A percentile compares a stretch with the other conserved stretches of the same genome.
These are phyloP conservation scores for Colossoma macropomum DNA, from an alignment of 2,113 vertebrate genomes.

Conservation along the genomic window DNA sequence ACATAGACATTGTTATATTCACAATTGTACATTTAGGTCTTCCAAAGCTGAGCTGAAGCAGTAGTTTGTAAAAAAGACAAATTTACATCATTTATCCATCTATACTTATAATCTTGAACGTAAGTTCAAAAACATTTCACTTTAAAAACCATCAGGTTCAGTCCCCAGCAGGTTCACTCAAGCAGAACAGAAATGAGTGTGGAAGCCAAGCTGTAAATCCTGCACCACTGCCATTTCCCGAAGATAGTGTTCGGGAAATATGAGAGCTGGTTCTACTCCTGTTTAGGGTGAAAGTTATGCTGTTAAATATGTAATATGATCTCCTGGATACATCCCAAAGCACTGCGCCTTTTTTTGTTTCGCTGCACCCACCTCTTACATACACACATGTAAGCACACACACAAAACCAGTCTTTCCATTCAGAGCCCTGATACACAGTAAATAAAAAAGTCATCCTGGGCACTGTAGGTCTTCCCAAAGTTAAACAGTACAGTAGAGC, in stretches of 20 bases:
- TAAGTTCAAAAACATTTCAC: too few relatives aligned
- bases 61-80: too few relatives aligned
- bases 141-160: too few relatives aligned
- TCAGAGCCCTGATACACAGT: slow-evolving; percentile 42
- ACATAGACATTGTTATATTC: not conserved
- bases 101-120: too few relatives aligned
- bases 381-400: slow-evolving; percentile 6
- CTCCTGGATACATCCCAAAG: not conserved
- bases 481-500: not conserved
- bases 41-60: slow-evolving; percentile 1
- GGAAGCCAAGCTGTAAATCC: not conserved
- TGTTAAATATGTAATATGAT: not conserved
- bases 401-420: slow-evolving; percentile 42
- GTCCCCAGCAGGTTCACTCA: not conserved
- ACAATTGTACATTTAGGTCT: slow-evolving; percentile 87
- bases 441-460: slow-evolving; percentile 42
- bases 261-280: not conserved
- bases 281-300: not conserved
- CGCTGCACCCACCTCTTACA: not conserved
- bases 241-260: not conserved
- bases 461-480: slow-evolving; percentile 44
- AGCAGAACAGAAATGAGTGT: not conserved
- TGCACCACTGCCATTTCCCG: not conserved
- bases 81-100: too few relatives aligned
- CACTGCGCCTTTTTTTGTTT: not conserved